Conservation (phyloP, 2,113 vertebrate genomes). For the Ptyas mucosa region DNA sequence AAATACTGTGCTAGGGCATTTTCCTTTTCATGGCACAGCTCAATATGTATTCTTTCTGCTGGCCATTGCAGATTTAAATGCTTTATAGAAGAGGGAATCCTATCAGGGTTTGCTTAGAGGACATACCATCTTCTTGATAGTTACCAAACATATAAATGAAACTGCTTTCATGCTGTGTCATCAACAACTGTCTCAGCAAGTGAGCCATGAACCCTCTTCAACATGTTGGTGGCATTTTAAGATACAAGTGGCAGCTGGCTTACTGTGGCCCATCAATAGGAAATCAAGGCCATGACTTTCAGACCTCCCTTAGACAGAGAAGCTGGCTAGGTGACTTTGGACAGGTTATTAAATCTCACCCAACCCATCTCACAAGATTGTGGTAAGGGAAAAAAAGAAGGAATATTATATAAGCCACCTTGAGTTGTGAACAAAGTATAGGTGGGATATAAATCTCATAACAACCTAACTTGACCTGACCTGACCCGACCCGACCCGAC, state of each 20-base stretch:
- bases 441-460: neutral
- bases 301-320: neutral
- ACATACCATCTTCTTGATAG: neutral
- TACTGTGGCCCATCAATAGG: neutral
- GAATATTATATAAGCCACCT: neutral
- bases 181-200: neutral
- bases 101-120: neutral
- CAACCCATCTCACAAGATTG: neutral
- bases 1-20: neutral
- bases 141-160: neutral
- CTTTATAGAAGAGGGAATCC: neutral
- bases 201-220: neutral
- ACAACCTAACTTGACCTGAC: neutral
- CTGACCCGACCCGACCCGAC: no score
- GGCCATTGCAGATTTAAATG: neutral
- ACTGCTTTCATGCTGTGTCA: neutral
- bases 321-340: neutral
- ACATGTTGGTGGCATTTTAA: neutral
- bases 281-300: neutral
- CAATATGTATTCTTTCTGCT: neutral
- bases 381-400: neutral
- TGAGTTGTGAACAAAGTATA: neutral
- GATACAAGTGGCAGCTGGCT: neutral
- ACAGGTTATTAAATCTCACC: neutral
- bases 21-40: neutral